phyloP scores from a whole-genome alignment of 2,888 invertebrate species.

The Eupithecia pulchellata region DNA sequence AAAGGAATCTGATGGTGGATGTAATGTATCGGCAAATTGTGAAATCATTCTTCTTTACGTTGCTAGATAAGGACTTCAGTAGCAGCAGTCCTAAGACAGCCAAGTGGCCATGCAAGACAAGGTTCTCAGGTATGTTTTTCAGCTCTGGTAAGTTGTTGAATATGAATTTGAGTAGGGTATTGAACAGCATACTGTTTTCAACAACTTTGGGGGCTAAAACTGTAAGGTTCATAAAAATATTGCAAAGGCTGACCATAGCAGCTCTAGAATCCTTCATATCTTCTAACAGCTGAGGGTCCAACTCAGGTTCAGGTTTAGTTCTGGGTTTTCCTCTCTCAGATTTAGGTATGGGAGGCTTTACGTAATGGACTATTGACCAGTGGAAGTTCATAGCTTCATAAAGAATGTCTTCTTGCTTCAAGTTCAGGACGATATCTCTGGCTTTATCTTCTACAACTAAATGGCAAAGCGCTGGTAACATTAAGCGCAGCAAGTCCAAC shows the following conservation, averaged over 20 bases:
- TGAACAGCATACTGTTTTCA: slow-evolving; percentile 91
- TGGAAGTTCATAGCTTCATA: slow-evolving; percentile 92
- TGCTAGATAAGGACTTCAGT: slow-evolving; percentile 92
- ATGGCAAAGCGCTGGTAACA: slow-evolving; percentile 96
- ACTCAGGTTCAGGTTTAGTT: slow-evolving; percentile 90
- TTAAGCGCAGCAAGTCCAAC: slow-evolving; percentile 91
- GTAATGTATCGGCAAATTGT: slow-evolving; percentile 95
- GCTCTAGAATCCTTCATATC: slow-evolving; percentile 94
- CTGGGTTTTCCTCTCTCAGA: slow-evolving; percentile 91
- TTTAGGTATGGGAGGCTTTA: slow-evolving; percentile 92
- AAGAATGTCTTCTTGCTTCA: slow-evolving; percentile 92
- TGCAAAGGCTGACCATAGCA: slow-evolving; percentile 95
- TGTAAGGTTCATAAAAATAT: slow-evolving; percentile 96
- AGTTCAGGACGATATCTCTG: slow-evolving; percentile 90
- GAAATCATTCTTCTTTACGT: slow-evolving; percentile 94
- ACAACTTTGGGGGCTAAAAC: slow-evolving; percentile 94
- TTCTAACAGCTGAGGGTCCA: slow-evolving; percentile 90
- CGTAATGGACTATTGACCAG: slow-evolving; percentile 94
- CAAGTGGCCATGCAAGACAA: slow-evolving; percentile 94
- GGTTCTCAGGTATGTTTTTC: slow-evolving; percentile 92
- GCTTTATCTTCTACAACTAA: slow-evolving; percentile 96
- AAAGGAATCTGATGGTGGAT: slow-evolving; percentile 94
- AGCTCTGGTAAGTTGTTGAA: slow-evolving; percentile 94
- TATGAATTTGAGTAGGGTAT: slow-evolving; percentile 92
- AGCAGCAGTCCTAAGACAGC: slow-evolving; percentile 93